Conservation (phyloP, 30 jellyfish, hydroid and myxozoan species). For the Pseudorhiza aurosa region DNA sequence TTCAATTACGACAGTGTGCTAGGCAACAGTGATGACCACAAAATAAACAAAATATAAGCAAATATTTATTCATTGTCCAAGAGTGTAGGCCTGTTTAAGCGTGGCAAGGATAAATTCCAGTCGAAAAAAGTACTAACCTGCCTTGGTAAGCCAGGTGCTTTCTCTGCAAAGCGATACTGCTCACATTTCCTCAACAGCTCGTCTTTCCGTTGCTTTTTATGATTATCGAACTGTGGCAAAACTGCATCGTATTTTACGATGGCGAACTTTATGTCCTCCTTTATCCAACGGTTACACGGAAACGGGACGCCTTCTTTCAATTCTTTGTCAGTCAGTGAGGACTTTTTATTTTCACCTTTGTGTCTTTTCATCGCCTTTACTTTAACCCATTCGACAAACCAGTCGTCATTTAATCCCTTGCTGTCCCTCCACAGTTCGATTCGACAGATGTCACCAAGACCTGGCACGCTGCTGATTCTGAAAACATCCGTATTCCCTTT, state of each 20-base stretch:
- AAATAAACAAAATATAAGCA: too few relatives aligned
- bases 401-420: conserved; percentile 87
- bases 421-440: conserved; percentile 86
- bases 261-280: conserved; percentile 47
- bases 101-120: too few relatives aligned
- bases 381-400: conserved; percentile 90
- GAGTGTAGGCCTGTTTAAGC: too few relatives aligned
- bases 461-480: conserved; percentile 70
- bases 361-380: conserved; percentile 36
- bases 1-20: too few relatives aligned
- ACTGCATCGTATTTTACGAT: conserved; percentile 72
- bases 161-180: conserved; percentile 51
- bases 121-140: conserved; percentile 72
- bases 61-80: too few relatives aligned
- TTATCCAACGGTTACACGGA: conserved; percentile 95
- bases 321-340: neutral
- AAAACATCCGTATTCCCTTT: conserved; percentile 85
- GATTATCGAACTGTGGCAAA: conserved; percentile 90
- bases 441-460: conserved; percentile 50
- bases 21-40: too few relatives aligned
- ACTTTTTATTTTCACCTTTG: neutral
- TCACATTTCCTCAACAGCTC: conserved; percentile 79
- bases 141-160: conserved; percentile 83
- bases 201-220: conserved; percentile 65
- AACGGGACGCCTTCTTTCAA: conserved; percentile 45